Base-by-base conservation (phyloP, 2,888 invertebrate genomes). In the Cryptocephalus primarius region DNA sequence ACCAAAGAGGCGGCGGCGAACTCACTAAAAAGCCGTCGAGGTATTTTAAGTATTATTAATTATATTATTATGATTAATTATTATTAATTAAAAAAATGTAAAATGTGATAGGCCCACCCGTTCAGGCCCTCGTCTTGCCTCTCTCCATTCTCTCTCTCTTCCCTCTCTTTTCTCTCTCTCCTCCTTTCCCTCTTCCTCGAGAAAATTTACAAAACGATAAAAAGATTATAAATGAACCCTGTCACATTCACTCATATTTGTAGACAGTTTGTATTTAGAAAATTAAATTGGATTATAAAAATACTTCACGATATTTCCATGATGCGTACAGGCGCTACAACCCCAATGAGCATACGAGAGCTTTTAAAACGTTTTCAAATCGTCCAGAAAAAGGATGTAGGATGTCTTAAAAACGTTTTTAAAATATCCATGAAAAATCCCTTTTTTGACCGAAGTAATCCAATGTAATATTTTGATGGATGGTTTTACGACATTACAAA, bases 251-350 rank as follows among this genome's bases (percentile, higher is more conserved):
- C 68, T 68, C 65, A 66, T 69, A 69, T 64, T 61, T 67, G 66
- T 70, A 70, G 67, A 66, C 66, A 66, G 68, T 69, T 70, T 70
- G 68, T 70, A 69, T 69, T 68, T 70, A 70, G 70, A 68, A 66
- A 68, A 69, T 68, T 67, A 67, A 68, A 68, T 64, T 58, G 47
- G 12, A 36, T 36, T 11, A 36, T 11, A 2, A 36, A 36, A 22
- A 22, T 22, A 22, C 22, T 22, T 22, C 6, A 22, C 6, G 22
- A 22, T 22, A 4, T 4, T 22, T 22, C 22, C 22, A 22, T 22
- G 22, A 22, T 22, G 3, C 22, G 2, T n/a, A n/a, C n/a, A n/a
- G n/a, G n/a, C n/a, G n/a, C n/a, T n/a, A n/a, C n/a, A n/a, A n/a
- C n/a, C n/a, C n/a, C n/a, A n/a, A n/a, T n/a, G n/a, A n/a, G n/a